These are phyloP conservation scores for Eupleurogrammus muticus DNA, from an alignment of 2,797 vertebrate species.

Conservation along the genomic window DNA sequence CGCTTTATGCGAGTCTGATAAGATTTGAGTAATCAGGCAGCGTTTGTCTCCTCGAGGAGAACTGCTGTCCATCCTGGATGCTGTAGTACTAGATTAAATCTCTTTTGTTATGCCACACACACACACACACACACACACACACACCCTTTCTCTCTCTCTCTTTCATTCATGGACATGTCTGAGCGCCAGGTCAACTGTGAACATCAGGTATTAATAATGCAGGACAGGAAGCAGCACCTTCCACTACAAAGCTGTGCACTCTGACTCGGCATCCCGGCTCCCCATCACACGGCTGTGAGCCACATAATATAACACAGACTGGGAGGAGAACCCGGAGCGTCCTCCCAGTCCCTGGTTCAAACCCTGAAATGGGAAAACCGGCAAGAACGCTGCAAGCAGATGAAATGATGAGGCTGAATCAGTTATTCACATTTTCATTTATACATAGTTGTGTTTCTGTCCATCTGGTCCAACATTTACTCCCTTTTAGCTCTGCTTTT, in stretches of 20 bases:
- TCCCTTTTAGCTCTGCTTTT: too few species aligned
- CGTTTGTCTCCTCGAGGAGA: constrained; percentile 14
- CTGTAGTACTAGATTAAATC: constrained; percentile 12
- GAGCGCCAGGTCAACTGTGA: constrained; percentile 76
- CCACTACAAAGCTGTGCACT: constrained; percentile 46
- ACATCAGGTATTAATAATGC: constrained; percentile 82
- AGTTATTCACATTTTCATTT: too few species aligned
- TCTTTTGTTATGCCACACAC: constrained; percentile 17
- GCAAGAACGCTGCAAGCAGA: too few species aligned
- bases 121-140: constrained; percentile 24
- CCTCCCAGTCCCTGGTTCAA: too few species aligned
- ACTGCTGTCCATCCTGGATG: constrained; percentile 22
- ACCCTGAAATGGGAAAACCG: too few species aligned
- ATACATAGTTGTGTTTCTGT: too few species aligned
- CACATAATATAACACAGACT: constrained; percentile 12
- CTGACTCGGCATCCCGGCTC: constrained; percentile 19
- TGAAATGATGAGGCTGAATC: too few species aligned
- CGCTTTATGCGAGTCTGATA: constrained; percentile 8
- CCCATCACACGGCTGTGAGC: constrained; percentile 13
- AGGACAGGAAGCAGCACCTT: constrained; percentile 59
- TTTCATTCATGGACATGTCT: constrained; percentile 48
- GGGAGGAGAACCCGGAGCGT: not conserved
- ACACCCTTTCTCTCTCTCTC: not conserved
- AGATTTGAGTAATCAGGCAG: constrained; percentile 26
- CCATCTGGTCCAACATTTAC: too few species aligned